These are phyloP conservation scores for Promerops cafer DNA, from an alignment of 2,113 vertebrate species.

Conservation along the genomic window DNA sequence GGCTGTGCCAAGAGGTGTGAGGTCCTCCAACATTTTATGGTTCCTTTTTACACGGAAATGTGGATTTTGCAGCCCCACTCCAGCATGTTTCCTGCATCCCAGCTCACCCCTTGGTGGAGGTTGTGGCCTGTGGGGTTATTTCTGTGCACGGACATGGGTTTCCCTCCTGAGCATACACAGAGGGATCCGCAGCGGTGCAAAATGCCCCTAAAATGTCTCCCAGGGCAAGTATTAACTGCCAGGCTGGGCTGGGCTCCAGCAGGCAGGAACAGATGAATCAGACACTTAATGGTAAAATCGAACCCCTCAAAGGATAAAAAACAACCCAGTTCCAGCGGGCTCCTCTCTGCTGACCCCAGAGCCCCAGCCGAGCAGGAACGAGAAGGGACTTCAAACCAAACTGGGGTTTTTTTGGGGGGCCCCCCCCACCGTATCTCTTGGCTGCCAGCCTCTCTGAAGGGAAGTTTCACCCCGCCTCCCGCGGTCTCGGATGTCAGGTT, in stretches of 20 bases:
- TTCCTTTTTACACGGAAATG: background rate
- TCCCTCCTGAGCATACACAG: background rate
- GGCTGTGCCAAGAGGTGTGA: background rate
- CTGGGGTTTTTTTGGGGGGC: background rate
- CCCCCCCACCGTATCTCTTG: constrained; percentile 37
- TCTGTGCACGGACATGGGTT: fast-evolving
- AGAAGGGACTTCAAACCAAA: background rate
- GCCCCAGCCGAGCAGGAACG: background rate
- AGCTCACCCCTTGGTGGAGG: fast-evolving
- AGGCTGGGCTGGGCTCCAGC: constrained; percentile 49
- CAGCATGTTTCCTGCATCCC: background rate
- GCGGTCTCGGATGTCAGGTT: constrained; percentile 62
- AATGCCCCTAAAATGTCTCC: constrained; percentile 35
- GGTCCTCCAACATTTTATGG: fast-evolving
- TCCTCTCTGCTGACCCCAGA: background rate
- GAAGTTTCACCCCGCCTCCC: constrained; percentile 24
- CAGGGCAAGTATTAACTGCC: background rate
- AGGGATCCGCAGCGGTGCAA: background rate
- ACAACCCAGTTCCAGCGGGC: background rate
- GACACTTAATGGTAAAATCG: constrained; percentile 1
- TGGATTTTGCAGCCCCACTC: background rate
- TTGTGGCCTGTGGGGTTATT: background rate
- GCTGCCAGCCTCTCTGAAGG: constrained; percentile 63
- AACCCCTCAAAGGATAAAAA: background rate
- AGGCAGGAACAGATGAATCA: constrained; percentile 46